Evolutionary conservation across 2,797 vertebrate genomes (phyloP).

Genomic region (Delichon dasypus): DNA sequence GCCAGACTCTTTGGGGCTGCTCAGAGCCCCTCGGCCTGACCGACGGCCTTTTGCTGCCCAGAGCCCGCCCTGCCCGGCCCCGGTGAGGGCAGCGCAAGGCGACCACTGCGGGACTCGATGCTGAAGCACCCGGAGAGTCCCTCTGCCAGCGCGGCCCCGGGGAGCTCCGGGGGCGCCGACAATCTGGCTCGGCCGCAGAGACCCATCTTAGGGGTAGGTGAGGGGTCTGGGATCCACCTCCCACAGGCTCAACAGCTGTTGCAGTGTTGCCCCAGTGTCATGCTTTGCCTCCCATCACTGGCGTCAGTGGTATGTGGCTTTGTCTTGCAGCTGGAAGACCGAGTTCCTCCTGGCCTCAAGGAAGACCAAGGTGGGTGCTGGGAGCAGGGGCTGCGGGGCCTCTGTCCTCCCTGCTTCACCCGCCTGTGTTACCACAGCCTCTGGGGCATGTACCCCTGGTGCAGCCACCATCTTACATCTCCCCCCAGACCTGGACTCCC

Average conservation of each 20-base stretch:
- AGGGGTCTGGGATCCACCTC: background rate
- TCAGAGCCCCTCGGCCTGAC: background rate
- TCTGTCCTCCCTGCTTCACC: background rate
- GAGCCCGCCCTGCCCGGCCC: slow-evolving; percentile 37
- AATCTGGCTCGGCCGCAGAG: slow-evolving; percentile 22
- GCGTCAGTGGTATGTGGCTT: background rate
- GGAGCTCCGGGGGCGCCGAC: background rate
- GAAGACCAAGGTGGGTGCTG: slow-evolving; percentile 71
- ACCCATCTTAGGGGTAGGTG: slow-evolving; percentile 63
- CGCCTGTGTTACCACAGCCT: rapidly evolving
- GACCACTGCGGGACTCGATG: slow-evolving; percentile 87
- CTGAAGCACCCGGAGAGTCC: slow-evolving; percentile 79
- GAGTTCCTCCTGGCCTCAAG: slow-evolving; percentile 3
- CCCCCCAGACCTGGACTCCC: slow-evolving; percentile 86
- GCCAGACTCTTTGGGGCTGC: no score
- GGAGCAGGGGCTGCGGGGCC: rapidly evolving
- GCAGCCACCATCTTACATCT: rapidly evolving
- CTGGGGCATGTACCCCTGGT: rapidly evolving
- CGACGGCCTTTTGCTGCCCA: background rate
- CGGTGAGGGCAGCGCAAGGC: slow-evolving; percentile 25
- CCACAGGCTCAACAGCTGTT: rapidly evolving
- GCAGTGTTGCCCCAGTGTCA: rapidly evolving
- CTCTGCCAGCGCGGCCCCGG: background rate
- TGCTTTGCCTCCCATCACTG: rapidly evolving
- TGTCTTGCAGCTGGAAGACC: slow-evolving; percentile 63